phyloP scores from a whole-genome alignment of 2,113 vertebrate species.

The Notothenia rossii region DNA sequence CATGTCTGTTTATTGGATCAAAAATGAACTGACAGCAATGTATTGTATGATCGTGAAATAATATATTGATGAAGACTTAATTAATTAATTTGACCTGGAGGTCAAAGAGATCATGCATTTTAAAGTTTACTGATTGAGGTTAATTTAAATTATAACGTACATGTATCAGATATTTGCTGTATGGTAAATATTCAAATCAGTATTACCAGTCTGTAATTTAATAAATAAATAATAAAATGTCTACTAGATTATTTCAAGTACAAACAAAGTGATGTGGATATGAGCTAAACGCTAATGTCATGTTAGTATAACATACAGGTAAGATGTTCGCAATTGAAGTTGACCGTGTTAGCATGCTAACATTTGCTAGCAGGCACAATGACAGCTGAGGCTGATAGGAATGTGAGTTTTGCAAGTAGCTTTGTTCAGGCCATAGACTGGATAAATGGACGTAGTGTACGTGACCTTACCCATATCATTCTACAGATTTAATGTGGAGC shows the following conservation, averaged over 20 bases:
- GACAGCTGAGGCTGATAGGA: neutral
- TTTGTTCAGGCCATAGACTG: neutral
- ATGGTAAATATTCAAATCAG: conserved; percentile 59
- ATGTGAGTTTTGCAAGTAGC: neutral
- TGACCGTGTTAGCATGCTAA: neutral
- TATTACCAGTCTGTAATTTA: conserved; percentile 69
- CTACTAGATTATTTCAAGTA: conserved; percentile 36
- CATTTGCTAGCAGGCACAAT: neutral
- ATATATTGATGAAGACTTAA: conserved; percentile 54
- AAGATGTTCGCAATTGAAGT: neutral
- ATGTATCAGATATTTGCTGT: conserved; percentile 53
- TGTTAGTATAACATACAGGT: no score
- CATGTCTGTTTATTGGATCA: conserved; percentile 34
- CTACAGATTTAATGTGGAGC: no score
- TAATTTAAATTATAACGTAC: conserved; percentile 49
- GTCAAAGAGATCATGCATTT: conserved; percentile 55
- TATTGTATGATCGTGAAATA: conserved; percentile 59
- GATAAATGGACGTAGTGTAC: no score
- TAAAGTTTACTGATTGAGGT: conserved; percentile 69
- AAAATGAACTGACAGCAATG: conserved; percentile 54
- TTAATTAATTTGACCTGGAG: conserved; percentile 51
- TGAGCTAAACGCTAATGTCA: neutral
- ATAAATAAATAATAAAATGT: conserved; percentile 64
- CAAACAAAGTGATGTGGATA: neutral
- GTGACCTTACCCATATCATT: no score